A percentile compares a stretch with the other conserved stretches of the same genome.
Evolutionary conservation across 2,113 vertebrate species (phyloP).

Genomic region (Ictalurus punctatus): DNA sequence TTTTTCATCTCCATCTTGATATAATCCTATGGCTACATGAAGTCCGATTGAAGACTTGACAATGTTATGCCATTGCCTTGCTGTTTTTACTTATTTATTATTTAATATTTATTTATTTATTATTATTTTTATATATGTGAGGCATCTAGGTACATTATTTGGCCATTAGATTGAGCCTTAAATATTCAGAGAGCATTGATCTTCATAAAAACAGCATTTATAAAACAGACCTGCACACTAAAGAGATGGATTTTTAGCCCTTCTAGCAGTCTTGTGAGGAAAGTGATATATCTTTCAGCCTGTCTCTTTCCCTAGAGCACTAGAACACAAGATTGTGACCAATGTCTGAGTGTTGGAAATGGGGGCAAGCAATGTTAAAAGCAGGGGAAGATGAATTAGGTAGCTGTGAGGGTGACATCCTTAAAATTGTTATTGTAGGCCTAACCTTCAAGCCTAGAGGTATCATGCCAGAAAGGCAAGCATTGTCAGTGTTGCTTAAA

Average conservation of each 20-base stretch:
- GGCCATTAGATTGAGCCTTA: constrained; percentile 5
- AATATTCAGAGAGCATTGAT: constrained; percentile 26
- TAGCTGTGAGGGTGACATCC: constrained; percentile 19
- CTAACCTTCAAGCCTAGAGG: constrained; percentile 1
- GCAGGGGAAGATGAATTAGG: constrained; percentile 45
- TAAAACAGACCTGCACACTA: constrained; percentile 44
- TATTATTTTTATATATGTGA: not conserved
- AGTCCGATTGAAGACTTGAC: not conserved
- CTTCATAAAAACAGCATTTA: constrained; percentile 38
- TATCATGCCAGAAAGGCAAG: not conserved
- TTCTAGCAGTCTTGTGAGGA: constrained; percentile 46
- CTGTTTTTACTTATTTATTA: not conserved
- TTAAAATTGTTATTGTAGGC: constrained; percentile 33
- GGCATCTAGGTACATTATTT: constrained; percentile 41
- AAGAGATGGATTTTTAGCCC: constrained; percentile 48
- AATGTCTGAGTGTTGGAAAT: constrained; percentile 42
- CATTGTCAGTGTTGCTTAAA: not conserved
- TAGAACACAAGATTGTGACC: constrained; percentile 47
- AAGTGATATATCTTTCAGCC: constrained; percentile 48
- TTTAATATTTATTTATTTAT: not conserved
- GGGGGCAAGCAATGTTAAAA: constrained; percentile 52
- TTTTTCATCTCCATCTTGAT: not conserved
- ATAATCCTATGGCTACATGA: not conserved
- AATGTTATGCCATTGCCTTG: not conserved
- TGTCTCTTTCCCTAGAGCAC: constrained; percentile 32